A percentile compares a stretch with the other conserved stretches of the same genome.
Conservation (phyloP, 2,888 invertebrate species). For the Meganola albula region DNA sequence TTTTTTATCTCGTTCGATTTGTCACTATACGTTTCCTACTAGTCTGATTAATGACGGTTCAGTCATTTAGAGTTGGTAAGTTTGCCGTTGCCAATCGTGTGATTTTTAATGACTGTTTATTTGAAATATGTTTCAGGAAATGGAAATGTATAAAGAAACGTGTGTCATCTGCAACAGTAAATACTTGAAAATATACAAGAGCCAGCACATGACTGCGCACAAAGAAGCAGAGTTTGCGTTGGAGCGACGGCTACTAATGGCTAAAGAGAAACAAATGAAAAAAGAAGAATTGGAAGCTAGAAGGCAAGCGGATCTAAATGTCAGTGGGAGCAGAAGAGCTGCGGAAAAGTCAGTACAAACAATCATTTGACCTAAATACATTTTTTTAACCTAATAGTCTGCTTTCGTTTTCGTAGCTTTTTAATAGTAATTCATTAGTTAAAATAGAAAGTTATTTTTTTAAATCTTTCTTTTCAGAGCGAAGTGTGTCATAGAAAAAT, state of each 20-base stretch:
- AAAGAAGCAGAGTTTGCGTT: constrained; percentile 39
- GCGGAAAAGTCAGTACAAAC: constrained; percentile 60
- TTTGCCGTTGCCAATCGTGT: no score
- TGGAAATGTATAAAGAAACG: constrained; percentile 56
- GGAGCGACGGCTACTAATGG: constrained; percentile 27
- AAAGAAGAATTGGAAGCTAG: constrained; percentile 11
- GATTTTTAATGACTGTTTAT: not conserved
- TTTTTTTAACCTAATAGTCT: no score
- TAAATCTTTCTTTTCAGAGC: constrained; percentile 58
- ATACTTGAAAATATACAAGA: constrained; percentile 76
- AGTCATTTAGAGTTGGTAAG: no score
- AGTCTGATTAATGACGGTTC: no score
- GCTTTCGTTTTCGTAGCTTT: no score
- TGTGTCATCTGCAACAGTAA: constrained; percentile 74
- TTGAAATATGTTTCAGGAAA: constrained; percentile 52
- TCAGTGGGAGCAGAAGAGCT: constrained; percentile 42
- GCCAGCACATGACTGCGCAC: constrained; percentile 75
- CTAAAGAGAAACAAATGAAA: constrained; percentile 28
- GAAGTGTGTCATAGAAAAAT: constrained; percentile 48
- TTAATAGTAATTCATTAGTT: no score
- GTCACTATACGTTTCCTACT: no score
- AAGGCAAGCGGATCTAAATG: constrained; percentile 8
- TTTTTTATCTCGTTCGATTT: no score
- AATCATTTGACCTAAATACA: no score
- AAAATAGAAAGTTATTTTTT: no score